Percentiles rank a stretch among this genome's conserved stretches.
Conservation (phyloP, 2,797 vertebrate genomes). For the Darevskia mixta region DNA sequence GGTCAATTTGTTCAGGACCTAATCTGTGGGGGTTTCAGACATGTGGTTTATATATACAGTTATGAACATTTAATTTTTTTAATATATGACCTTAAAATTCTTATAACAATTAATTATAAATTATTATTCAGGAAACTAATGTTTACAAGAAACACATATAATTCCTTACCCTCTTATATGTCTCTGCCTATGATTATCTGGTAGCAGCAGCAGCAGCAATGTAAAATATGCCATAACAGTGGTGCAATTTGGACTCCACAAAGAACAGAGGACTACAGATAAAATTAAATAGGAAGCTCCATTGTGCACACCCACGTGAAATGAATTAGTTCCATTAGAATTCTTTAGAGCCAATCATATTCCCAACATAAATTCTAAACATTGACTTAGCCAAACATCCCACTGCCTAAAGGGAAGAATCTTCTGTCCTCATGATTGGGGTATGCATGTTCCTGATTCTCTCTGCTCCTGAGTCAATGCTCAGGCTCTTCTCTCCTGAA, state of each 20-base stretch:
- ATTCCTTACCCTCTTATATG: background rate
- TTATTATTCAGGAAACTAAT: background rate
- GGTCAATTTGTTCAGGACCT: no score
- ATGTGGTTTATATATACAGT: no score
- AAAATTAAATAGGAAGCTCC: background rate
- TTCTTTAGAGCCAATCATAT: background rate
- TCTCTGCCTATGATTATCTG: background rate
- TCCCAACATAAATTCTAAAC: background rate
- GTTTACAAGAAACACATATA: background rate
- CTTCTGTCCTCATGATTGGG: background rate
- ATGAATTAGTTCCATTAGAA: background rate
- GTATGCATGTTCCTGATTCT: background rate
- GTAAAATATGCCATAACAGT: constrained; percentile 9
- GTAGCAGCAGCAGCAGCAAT: no score
- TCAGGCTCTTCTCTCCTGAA: background rate
- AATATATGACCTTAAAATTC: no score
- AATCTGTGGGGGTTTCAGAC: no score
- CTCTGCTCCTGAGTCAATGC: background rate
- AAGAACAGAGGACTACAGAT: background rate
- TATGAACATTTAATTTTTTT: no score
- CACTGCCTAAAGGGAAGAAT: background rate
- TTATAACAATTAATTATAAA: no score
- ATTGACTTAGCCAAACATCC: background rate
- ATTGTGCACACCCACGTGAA: background rate
- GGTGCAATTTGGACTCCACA: background rate